Conservation (phyloP, 2,797 vertebrate genomes). For the Halcyon chelicuti region DNA sequence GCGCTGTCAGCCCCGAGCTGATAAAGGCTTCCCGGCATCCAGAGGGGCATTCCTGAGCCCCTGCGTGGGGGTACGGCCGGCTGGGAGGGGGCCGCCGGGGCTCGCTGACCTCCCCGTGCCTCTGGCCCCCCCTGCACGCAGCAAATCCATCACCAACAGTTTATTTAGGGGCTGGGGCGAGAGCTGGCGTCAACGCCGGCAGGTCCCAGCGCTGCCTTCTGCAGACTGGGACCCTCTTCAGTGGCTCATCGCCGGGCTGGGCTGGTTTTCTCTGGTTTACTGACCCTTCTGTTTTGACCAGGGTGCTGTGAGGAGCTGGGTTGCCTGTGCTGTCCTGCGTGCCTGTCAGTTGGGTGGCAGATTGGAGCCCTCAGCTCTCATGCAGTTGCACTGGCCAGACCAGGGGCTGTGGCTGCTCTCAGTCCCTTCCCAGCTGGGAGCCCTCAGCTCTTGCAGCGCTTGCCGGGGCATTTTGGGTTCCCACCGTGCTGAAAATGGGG, state of each 20-base stretch:
- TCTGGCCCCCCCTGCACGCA: background rate
- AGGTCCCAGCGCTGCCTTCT: background rate
- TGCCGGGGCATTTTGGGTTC: background rate
- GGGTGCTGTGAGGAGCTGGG: background rate
- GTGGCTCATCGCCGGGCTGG: accelerated
- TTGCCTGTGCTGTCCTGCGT: accelerated
- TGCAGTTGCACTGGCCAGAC: accelerated
- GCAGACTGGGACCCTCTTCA: background rate
- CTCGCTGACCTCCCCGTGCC: background rate
- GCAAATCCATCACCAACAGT: constrained; percentile 10
- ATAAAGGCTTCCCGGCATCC: constrained; percentile 68
- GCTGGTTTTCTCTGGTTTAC: background rate
- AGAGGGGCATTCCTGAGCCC: constrained; percentile 59
- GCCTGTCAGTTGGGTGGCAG: background rate
- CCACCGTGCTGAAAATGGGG: accelerated
- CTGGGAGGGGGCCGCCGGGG: background rate
- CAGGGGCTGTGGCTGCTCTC: background rate
- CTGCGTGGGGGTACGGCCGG: accelerated
- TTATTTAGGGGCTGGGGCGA: background rate
- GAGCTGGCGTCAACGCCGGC: background rate
- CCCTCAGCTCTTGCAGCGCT: accelerated
- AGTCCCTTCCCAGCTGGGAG: background rate
- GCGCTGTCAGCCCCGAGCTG: constrained; percentile 63
- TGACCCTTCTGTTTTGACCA: accelerated
- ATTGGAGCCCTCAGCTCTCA: accelerated